Evolutionary conservation across 2,797 vertebrate species (phyloP).

Genomic region (Macrochelys suwanniensis): DNA sequence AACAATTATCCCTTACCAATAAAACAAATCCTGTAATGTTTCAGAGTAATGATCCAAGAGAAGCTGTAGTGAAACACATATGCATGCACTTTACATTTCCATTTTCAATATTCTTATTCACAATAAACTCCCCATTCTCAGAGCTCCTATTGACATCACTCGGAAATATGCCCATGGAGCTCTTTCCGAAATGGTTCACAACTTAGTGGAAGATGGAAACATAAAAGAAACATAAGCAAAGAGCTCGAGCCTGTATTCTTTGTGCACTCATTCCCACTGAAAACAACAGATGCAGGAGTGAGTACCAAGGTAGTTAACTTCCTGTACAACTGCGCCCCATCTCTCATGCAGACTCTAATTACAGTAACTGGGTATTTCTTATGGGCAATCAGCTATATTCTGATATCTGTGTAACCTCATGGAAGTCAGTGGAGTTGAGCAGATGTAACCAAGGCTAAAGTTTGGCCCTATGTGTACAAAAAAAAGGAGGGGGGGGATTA

Average conservation of each 20-base stretch:
- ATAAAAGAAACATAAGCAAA: not conserved
- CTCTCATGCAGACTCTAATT: not conserved
- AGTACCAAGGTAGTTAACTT: not conserved
- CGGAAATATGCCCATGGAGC: not conserved
- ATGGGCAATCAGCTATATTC: not conserved
- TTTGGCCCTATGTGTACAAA: not conserved
- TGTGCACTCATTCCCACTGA: not conserved
- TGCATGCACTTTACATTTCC: not conserved
- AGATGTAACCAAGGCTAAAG: not conserved
- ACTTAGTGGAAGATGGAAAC: not conserved
- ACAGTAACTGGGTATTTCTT: not conserved
- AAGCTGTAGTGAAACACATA: not conserved
- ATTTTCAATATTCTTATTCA: not conserved
- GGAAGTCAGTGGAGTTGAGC: not conserved
- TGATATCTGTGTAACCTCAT: not conserved
- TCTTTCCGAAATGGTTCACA: not conserved
- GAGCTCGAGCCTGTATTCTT: not conserved
- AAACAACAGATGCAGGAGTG: not conserved
- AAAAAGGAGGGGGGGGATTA: not conserved
- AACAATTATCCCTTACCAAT: not conserved
- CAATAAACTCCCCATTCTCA: not conserved
- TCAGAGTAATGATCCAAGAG: not conserved
- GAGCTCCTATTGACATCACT: not conserved
- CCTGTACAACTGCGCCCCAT: not conserved
- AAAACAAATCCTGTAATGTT: fast-evolving